These are phyloP conservation scores for Bedellia somnulentella DNA, from an alignment of 2,888 invertebrate genomes.

Conservation along the genomic window DNA sequence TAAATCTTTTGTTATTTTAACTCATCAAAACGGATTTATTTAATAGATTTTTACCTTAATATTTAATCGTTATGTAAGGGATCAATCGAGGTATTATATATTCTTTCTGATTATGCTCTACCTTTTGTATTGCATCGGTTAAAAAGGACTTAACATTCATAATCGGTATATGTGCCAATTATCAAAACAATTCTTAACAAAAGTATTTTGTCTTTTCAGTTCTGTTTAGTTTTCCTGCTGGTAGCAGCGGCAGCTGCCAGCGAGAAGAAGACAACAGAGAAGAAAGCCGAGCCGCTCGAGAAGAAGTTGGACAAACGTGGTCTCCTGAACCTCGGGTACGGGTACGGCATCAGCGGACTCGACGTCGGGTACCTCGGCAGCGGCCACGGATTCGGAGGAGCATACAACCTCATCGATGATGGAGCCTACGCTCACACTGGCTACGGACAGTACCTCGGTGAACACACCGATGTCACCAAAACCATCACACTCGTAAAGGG, in stretches of 20 bases:
- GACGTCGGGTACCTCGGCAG: constrained; percentile 72
- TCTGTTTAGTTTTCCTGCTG: constrained; percentile 75
- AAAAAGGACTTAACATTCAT: no score
- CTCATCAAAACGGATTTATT: no score
- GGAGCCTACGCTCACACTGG: constrained; percentile 18
- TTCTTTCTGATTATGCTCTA: no score
- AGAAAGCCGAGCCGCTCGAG: constrained; percentile 63
- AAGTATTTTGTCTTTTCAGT: constrained; percentile 52
- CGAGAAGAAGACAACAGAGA: constrained; percentile 63
- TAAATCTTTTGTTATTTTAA: no score
- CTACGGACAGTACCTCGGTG: constrained; percentile 30
- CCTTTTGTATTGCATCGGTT: no score
- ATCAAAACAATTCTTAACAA: no score
- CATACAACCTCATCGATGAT: constrained; percentile 41
- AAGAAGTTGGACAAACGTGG: constrained; percentile 85
- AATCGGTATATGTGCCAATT: no score
- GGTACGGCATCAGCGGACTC: constrained; percentile 75
- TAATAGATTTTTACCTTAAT: no score
- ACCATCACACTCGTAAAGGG: constrained; percentile 69
- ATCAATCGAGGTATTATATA: no score
- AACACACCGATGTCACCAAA: constrained; percentile 58
- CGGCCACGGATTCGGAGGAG: constrained; percentile 60
- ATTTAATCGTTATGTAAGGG: no score
- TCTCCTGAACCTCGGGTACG: constrained; percentile 76
- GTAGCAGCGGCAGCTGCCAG: constrained; percentile 73